Percentiles rank a stretch among this genome's conserved stretches.
Evolutionary conservation across 1,140 invertebrate species (phyloP).

Genomic region (Elymnias hypermnestra): DNA sequence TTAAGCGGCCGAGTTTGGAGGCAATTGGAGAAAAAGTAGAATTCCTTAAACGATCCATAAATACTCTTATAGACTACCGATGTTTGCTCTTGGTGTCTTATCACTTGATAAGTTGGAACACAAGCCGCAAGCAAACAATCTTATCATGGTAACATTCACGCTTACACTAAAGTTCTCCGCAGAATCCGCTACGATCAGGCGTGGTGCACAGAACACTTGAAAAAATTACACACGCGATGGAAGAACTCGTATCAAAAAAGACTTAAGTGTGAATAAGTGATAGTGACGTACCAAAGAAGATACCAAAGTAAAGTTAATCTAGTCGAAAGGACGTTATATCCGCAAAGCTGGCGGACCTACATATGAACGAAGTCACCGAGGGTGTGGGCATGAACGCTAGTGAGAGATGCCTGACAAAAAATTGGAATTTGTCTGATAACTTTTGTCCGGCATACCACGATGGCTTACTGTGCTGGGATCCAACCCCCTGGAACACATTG

Average conservation of each 20-base stretch:
- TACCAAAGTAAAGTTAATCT: conserved; percentile 41
- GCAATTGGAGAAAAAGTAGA: conserved; percentile 51
- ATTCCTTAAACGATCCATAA: conserved; percentile 65
- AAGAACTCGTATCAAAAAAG: conserved; percentile 28
- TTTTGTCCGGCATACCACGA: conserved; percentile 81
- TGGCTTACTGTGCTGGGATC: conserved; percentile 86
- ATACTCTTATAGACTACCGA: conserved; percentile 64
- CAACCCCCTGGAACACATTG: conserved; percentile 78
- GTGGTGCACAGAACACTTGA: conserved; percentile 41
- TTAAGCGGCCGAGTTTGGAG: conserved; percentile 40
- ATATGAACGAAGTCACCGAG: conserved; percentile 51
- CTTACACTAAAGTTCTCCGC: conserved; percentile 43
- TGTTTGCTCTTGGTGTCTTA: conserved; percentile 65
- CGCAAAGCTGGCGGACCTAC: conserved; percentile 68
- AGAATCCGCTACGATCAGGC: conserved; percentile 45
- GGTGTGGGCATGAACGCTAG: conserved; percentile 46
- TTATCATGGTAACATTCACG: conserved; percentile 70
- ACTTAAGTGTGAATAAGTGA: conserved; percentile 23
- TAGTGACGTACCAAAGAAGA: conserved; percentile 43
- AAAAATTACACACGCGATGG: conserved; percentile 27
- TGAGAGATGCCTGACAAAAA: conserved; percentile 48
- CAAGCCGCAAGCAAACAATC: conserved; percentile 65
- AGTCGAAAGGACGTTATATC: conserved; percentile 21
- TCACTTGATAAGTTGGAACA: conserved; percentile 72
- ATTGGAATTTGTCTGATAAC: conserved; percentile 43